Base-by-base conservation (phyloP, 92 coral and sea anemone species). In the Palythoa caribaeorum region DNA sequence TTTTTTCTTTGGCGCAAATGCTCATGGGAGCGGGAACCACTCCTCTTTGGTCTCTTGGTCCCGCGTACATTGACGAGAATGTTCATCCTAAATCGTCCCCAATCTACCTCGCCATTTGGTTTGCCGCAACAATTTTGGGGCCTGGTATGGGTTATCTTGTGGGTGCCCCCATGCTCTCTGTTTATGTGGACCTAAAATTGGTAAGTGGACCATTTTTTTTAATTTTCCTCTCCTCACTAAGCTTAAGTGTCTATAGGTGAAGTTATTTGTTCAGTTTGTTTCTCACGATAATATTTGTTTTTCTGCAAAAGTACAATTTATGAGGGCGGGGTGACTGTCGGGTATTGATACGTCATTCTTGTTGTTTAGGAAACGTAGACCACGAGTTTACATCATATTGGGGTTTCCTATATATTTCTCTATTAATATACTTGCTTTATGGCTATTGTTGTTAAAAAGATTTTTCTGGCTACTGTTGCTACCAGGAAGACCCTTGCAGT, bases 1-100 rank as follows among this genome's bases (percentile, higher is more conserved):
- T 95, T 21, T 94, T 95, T 66, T 87, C 88, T 35, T 12, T 93
- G 62, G 93, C 94, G 2, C 98, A 93, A 86, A 60, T 93, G 79
- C 83, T 93, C 51, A 92, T 94, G 79, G 98, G 98, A 37, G 96
- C 90, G 1, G 98, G 98, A 3, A 87, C 98, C 13, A 91, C 96
- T 28, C 94, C 98, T 15, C 91, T 96, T 71, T 94, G 76, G 87
- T 87, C 91, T 36, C 92, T 96, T 38, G 98, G 95, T 60, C 95
- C 97, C 9, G 95, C 98, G 54, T 96, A 89, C 47, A 86, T 96
- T 50, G 98, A 96, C 74, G 98, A 96, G 80, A 96, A 96, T 65
- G 96, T 96, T 5, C 93, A 88, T 78, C 98, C 98, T 10, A 94
- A 96, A 89, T 93, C 95, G 78, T 88, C 94, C 14, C 96, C 98